Base-by-base conservation (phyloP, 2,888 invertebrate species). In the Hyposoter dolosus region DNA sequence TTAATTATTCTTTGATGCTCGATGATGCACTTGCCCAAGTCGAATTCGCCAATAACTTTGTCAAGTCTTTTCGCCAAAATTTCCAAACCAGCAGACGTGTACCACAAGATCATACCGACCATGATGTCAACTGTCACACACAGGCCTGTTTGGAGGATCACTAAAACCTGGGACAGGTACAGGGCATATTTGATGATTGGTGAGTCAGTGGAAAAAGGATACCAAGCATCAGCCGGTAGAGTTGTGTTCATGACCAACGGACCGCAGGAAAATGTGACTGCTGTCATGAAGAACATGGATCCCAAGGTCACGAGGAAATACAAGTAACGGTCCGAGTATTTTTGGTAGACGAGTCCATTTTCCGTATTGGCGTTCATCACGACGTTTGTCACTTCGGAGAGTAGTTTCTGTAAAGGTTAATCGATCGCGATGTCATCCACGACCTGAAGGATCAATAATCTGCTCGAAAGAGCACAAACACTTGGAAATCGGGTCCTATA, bases 201-300 rank as follows among this genome's bases (percentile, higher is more conserved):
- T 12, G 80, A 10, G 43, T 92, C 86, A 5, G 90, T 81, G 0
- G 89, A 40, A 87, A 93, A 93, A 28, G 93, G 93, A 87, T 92
- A 93, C 85, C 90, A 89, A 0, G 90, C 87, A 28, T 90, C 88
- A 0, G 89, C 89, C 7, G 93, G 93, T n/a, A 93, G 88, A 1
- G 86, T 60, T 60, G 90, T 90, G 3, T 83, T 74, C 19, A 88
- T 89, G 1, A 92, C 76, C 19, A 92, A 6, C 1, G 93, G 93
- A 1, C 89, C 89, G 12, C 75, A 89, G 7, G 82, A 83, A 72
- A 92, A 91, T 5, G 90, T 81, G 1, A 88, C 74, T 0, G 87
- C 88, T 2, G 91, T 87, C 9, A 87, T 82, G 5, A 91, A 40
- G 75, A 90, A 92, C 17, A 89, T 89, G 47, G 87, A 47, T 7